Base-by-base conservation (phyloP, 2,113 vertebrate genomes). In the Microcebus murinus region DNA sequence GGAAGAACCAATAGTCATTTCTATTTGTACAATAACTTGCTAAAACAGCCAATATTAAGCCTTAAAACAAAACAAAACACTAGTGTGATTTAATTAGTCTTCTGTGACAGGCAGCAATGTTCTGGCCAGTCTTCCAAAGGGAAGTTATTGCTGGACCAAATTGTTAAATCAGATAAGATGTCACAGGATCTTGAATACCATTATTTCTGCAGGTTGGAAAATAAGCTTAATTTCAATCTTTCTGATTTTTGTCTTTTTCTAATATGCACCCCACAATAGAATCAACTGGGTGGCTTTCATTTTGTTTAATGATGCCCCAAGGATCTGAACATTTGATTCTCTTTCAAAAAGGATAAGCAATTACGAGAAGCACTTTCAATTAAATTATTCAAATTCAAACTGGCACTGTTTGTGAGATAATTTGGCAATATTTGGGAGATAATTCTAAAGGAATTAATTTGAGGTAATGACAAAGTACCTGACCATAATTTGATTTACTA, bases 341-440 rank as follows among this genome's bases (percentile, higher is more conserved):
- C 21, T 96, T 94, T 97, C 91, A 84, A 90, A 89, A 92, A 77
- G 1, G 34, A 95, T 93, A 96, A 89, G 52, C 92, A 97, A 95
- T 97, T 95, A 92, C 61, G 80, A 88, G 67, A 89, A 96, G 25
- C 8, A 55, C 57, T 95, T 95, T 94, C 70, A 94, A 85, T 94
- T 96, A 97, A 92, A 96, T 96, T 96, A 94, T 96, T 96, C 93
- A 92, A 74, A 92, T 87, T 96, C 83, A 95, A 92, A 94, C 71
- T 74, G 93, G 57, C 80, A 84, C 67, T 95, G 55, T 94, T 96
- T 92, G 50, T 8, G 52, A 96, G 70, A 85, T 92, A 74, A 96
- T 87, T 96, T 96, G 70, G 25, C 50, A 96, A 90, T 92, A 87
- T 92, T 96, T 83, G 39, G 34, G 29, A 90, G 39, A 92, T 76